Conservation (phyloP, 2,113 vertebrate species). For the Gymnogyps californianus region DNA sequence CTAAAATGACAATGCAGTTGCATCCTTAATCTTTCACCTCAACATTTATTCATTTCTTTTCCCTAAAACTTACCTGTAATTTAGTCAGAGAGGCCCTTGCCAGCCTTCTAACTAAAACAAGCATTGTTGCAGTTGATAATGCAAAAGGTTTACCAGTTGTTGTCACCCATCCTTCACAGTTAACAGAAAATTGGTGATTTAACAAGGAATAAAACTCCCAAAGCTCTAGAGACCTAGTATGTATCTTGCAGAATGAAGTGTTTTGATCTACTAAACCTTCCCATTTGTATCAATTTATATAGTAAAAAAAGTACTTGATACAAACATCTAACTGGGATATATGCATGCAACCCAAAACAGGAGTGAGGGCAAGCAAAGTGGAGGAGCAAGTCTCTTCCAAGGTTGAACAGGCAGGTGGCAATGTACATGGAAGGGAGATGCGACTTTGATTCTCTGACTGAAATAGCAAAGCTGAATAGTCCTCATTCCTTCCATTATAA, state of each 20-base stretch:
- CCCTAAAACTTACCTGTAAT: background rate
- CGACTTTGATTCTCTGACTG: background rate
- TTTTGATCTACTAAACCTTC: background rate
- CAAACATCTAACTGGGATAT: background rate
- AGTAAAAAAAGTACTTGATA: background rate
- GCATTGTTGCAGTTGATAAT: background rate
- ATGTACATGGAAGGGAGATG: background rate
- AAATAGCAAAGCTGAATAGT: background rate
- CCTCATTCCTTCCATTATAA: background rate
- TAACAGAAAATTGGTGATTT: background rate
- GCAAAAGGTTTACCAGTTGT: background rate
- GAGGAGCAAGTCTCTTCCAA: background rate
- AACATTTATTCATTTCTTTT: background rate
- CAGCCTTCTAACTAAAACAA: background rate
- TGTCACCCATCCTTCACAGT: background rate
- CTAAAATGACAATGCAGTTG: background rate
- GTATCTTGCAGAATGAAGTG: background rate
- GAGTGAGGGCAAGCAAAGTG: background rate
- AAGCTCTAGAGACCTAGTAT: background rate
- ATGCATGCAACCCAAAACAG: background rate
- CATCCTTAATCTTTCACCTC: background rate
- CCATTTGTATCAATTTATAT: background rate
- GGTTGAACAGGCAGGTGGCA: background rate
- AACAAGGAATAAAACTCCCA: background rate
- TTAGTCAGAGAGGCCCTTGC: background rate